phyloP scores from a whole-genome alignment of 1,140 invertebrate species.

The Adoxophyes honmai region DNA sequence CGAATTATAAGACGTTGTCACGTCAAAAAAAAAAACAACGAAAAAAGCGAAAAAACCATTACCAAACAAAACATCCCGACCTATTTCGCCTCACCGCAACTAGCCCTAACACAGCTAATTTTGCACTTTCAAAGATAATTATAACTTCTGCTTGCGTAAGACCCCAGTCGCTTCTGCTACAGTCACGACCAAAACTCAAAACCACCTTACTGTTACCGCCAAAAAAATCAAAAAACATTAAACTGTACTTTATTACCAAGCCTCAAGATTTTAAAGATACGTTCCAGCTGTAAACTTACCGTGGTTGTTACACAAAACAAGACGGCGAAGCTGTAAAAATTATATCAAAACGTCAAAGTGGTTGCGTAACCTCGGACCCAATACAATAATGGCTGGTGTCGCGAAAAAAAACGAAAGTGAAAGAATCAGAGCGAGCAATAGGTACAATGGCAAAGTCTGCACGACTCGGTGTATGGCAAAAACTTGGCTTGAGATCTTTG shows the following conservation, averaged over 20 bases:
- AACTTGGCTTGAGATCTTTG: too few species aligned
- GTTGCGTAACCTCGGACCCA: conserved; percentile 71
- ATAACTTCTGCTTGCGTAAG: conserved; percentile 62
- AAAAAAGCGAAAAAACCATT: too few species aligned
- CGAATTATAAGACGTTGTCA: too few species aligned
- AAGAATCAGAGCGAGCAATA: conserved; percentile 67
- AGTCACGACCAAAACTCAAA: conserved; percentile 65
- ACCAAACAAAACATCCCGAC: neutral
- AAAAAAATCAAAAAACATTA: conserved; percentile 12
- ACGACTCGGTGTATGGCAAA: conserved; percentile 35
- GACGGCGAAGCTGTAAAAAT: conserved; percentile 55
- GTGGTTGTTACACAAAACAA: conserved; percentile 39
- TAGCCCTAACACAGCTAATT: conserved; percentile 46
- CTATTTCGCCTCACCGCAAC: conserved; percentile 1
- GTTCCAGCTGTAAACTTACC: conserved; percentile 18
- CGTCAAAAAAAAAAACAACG: too few species aligned
- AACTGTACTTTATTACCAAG: conserved; percentile 19
- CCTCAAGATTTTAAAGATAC: neutral
- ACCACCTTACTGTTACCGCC: conserved; percentile 32
- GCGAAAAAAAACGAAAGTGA: conserved; percentile 71
- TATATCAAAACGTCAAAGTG: conserved; percentile 72
- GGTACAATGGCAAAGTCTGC: conserved; percentile 61
- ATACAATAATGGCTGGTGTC: conserved; percentile 72
- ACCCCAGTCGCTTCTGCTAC: conserved; percentile 60
- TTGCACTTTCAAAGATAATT: conserved; percentile 70